Evolutionary conservation across 2,113 vertebrate genomes (phyloP), one percentile per base, ranked within the genome.

Genomic region (Solea solea): DNA sequence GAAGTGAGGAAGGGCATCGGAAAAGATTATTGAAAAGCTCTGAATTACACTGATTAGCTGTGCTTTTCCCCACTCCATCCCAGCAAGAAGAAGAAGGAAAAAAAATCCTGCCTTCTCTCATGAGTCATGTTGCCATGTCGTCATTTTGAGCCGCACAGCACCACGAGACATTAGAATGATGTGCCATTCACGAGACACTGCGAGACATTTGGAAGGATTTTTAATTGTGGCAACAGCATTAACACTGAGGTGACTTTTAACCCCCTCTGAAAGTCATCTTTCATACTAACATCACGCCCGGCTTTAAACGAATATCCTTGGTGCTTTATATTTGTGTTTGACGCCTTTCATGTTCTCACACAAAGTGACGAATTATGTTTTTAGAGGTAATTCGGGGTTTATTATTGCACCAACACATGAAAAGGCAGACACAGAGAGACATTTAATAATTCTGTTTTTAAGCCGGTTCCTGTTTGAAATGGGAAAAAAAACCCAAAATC

Each of bases 21-120:
- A 27, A 69, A 64, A 39, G 41, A 44, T 66, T 67, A 63, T 14
- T 59, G 28, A 57, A 58, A 52, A 57, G 46, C 57, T 45, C 50
- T 74, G 51, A 62, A 52, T 58, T 45, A 58, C 39, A 39, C 63
- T 63, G 65, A 77, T 69, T 64, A 27, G 50, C 15, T n/a, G 8
- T 62, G 56, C 74, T 21, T 8, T 62, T 61, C 72, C 21, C 27
- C 12, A n/a, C 39, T 57, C 7, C 0, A 62, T 52, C 34, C 27
- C 56, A 66, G 40, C 10, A 40, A 42, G 63, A 16, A 52, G 44
- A 46, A 3, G 9, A 9, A 46, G 44, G 13, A 13, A 13, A 10
- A 11, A 2, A 48, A 12, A 10, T 48, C 12, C 44, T 45, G 8
- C 44, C 45, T 46, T 46, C 9, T 11, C 13, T 48, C 45, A 2